Conservation (phyloP, 2,113 vertebrate genomes). For the Lontra canadensis region DNA sequence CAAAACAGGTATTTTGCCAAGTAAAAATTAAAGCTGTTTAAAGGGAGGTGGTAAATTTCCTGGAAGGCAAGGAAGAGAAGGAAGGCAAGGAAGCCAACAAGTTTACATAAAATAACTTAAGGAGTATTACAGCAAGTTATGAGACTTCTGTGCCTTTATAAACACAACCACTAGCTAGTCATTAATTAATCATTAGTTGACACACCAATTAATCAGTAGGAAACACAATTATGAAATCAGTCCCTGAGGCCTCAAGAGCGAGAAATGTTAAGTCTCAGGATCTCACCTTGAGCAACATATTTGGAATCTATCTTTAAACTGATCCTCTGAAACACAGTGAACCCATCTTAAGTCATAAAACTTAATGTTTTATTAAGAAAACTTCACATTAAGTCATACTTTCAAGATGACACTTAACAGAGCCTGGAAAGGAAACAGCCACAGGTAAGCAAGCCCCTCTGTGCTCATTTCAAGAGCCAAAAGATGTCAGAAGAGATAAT, state of each 20-base stretch:
- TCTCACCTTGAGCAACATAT: neutral
- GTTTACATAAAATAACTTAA: neutral
- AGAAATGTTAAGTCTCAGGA: neutral
- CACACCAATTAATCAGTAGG: neutral
- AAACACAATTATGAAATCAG: neutral
- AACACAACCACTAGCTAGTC: neutral
- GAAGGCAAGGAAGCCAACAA: no score
- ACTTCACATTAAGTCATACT: neutral
- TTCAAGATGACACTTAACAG: neutral
- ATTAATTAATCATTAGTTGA: neutral
- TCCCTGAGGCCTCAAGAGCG: neutral
- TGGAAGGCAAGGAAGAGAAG: neutral
- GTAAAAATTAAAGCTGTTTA: neutral
- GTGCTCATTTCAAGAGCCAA: neutral
- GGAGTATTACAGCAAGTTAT: neutral
- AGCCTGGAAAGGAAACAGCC: neutral
- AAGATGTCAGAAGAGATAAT: neutral
- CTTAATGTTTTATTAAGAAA: neutral
- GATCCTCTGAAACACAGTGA: neutral
- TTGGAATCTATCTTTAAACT: constrained; percentile 1
- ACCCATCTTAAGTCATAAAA: neutral
- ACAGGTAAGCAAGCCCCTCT: neutral
- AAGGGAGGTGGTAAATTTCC: neutral
- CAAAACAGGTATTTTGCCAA: neutral
- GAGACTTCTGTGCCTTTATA: neutral